Evolutionary conservation across 2,797 vertebrate genomes (phyloP), one percentile per base, ranked within the genome.

Genomic region (Petrocephalus sullivani): DNA sequence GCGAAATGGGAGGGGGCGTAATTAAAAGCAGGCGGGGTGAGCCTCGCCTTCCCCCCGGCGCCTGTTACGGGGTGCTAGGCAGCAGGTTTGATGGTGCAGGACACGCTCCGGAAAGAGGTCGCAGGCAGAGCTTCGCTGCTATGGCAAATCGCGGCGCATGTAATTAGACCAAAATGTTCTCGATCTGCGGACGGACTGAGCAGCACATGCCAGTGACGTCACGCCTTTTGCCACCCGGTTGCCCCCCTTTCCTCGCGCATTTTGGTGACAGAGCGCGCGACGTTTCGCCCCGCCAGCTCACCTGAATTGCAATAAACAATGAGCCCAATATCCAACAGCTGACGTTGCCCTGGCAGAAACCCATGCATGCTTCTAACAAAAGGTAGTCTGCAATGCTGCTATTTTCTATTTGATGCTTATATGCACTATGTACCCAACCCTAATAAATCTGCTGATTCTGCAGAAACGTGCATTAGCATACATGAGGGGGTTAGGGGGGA

Each of bases 21-120:
- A 91, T 93, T 92, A 82, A 87, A 89, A 89, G 92, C 93, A 90
- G 91, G 91, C 57, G 91, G 89, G 89, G 58, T 89, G 90, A 89
- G 88, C 90, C 87, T 87, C 91, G 87, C 1, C 61, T 91, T 89
- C 88, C 90, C 64, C 87, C 88, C 88, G 57, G 89, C 88, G 87
- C 89, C 89, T 89, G 87, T 92, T 91, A 88, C 90, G 41, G 90
- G 5, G 88, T 87, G 88, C 90, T 90, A 91, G 91, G 90, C 89
- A 86, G 88, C 86, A 67, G 23, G 61, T 89, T 89, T 87, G 85
- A 90, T 81, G 89, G 4, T 33, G 0, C 23, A 89, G 93, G 92
- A 92, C 92, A 71, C 87, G 57, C 5, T 23, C 14, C 1, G 33
- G 5, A 33, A 14, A 37, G 67, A 75, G 67, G 37, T 19, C 14